phyloP scores from a whole-genome alignment of 1,140 invertebrate genomes.

The Macrostomum lignano region DNA sequence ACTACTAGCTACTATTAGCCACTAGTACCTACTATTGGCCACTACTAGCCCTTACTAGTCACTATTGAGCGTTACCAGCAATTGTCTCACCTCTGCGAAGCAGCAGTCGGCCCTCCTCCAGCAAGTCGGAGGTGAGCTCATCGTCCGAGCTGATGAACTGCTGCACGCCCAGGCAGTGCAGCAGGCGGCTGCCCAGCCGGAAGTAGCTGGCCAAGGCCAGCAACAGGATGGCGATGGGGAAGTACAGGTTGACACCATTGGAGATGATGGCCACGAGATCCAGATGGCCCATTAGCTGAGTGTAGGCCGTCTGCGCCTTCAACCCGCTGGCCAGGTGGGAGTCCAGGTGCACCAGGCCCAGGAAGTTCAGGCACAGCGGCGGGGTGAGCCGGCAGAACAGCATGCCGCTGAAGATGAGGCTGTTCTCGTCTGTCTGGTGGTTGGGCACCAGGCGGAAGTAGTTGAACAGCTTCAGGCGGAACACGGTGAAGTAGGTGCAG shows the following conservation, averaged over 20 bases:
- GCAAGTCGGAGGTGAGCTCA: constrained; percentile 60
- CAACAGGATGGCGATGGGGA: constrained; percentile 75
- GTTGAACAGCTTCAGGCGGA: constrained; percentile 78
- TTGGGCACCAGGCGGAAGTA: constrained; percentile 81
- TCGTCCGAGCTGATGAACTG: constrained; percentile 64
- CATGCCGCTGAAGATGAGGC: constrained; percentile 77
- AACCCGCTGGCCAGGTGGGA: constrained; percentile 53
- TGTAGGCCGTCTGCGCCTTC: constrained; percentile 50
- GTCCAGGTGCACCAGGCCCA: constrained; percentile 88
- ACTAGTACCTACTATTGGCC: no score
- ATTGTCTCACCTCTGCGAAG: constrained; percentile 35
- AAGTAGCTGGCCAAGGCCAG: constrained; percentile 82
- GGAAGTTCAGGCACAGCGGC: constrained; percentile 86
- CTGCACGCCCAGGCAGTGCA: constrained; percentile 67
- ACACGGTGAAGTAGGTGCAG: constrained; percentile 84
- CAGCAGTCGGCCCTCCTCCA: constrained; percentile 66
- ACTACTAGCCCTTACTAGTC: no score
- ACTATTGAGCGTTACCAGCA: no score
- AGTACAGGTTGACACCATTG: constrained; percentile 93
- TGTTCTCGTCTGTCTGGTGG: constrained; percentile 93
- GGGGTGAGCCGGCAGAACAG: constrained; percentile 81
- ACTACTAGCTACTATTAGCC: no score
- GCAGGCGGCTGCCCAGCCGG: constrained; percentile 54
- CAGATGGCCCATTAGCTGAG: constrained; percentile 96
- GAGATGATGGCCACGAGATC: constrained; percentile 84